Conservation (phyloP, 2,797 vertebrate genomes). For the Decapterus maruadsi region DNA sequence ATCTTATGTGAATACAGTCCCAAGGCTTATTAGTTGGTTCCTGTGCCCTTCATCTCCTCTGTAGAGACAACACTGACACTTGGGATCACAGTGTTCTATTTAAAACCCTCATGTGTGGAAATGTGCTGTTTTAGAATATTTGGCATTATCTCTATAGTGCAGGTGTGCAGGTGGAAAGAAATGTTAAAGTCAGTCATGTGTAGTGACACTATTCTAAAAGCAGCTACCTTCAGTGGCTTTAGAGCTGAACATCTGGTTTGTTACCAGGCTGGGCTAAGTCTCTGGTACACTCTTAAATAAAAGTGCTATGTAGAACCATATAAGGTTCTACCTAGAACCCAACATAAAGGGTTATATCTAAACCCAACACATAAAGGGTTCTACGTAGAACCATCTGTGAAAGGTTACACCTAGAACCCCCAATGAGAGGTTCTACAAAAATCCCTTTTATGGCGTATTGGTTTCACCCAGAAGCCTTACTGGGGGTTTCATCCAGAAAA, state of each 20-base stretch:
- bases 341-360: too few species aligned
- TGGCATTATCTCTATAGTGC: not conserved
- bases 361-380: too few species aligned
- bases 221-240: not conserved
- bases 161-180: too few species aligned
- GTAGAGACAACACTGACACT: conserved; percentile 23
- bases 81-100: conserved; percentile 25
- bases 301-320: too few species aligned
- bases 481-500: too few species aligned
- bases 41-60: conserved; percentile 36
- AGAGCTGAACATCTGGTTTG: not conserved
- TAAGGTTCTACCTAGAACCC: too few species aligned
- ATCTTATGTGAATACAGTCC: conserved; percentile 40
- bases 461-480: too few species aligned
- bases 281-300: too few species aligned
- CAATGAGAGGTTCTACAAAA: too few species aligned
- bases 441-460: too few species aligned
- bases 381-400: too few species aligned
- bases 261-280: not conserved
- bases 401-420: too few species aligned
- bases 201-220: not conserved
- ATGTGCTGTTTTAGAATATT: not conserved
- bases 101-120: conserved; percentile 12
- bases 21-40: conserved; percentile 40
- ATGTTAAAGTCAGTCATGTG: not conserved